Evolutionary conservation across 2,888 invertebrate genomes (phyloP).

Genomic region (Tetranychus piercei): DNA sequence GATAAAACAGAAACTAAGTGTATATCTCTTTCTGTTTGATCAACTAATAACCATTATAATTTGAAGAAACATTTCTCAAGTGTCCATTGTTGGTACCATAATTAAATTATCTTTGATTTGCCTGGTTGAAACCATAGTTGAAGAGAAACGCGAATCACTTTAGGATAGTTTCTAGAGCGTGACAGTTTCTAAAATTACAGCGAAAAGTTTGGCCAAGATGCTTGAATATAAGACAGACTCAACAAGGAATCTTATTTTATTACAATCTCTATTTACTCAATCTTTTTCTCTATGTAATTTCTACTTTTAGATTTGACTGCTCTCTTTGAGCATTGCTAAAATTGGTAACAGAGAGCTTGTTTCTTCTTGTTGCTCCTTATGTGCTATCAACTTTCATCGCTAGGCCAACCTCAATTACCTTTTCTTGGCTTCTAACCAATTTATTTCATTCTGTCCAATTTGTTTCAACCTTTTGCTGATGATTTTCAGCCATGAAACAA

Average conservation of each 20-base stretch:
- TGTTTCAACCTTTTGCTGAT: too few relatives aligned
- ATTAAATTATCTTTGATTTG: too few relatives aligned
- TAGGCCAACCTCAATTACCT: too few relatives aligned
- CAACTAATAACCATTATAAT: too few relatives aligned
- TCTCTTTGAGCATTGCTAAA: neutral
- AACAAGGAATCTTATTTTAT: neutral
- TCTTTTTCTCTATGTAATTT: neutral
- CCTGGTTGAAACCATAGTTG: neutral
- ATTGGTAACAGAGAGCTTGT: neutral
- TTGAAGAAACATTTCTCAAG: too few relatives aligned
- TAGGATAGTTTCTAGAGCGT: neutral
- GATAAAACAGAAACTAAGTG: too few relatives aligned
- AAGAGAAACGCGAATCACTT: neutral
- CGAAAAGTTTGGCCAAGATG: neutral
- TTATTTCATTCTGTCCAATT: too few relatives aligned
- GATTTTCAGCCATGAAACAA: too few relatives aligned
- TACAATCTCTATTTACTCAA: conserved; percentile 6
- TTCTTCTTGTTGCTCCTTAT: neutral
- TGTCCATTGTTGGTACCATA: too few relatives aligned
- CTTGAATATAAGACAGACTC: neutral
- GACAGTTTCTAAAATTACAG: neutral
- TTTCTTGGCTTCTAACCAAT: too few relatives aligned
- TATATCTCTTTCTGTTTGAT: too few relatives aligned
- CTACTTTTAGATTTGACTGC: neutral
- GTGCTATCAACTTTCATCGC: too few relatives aligned